Evolutionary conservation across 2,113 vertebrate genomes (phyloP).

Genomic region (Potamarius usumacintae): DNA sequence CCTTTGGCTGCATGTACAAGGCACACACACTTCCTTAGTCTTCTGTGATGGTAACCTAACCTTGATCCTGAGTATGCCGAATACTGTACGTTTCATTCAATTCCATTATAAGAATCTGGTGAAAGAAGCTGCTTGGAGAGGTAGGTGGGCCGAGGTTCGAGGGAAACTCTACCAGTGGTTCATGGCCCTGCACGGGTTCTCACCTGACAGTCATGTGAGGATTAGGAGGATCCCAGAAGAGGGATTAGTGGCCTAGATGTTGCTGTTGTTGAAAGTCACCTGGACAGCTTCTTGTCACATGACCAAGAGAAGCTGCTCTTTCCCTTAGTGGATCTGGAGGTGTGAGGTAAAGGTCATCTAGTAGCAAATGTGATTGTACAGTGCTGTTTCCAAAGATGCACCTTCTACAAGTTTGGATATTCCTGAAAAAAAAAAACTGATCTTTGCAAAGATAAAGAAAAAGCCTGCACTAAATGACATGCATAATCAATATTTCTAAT

Average conservation of each 20-base stretch:
- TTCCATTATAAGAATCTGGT: neutral
- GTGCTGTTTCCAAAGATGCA: neutral
- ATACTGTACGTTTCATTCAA: neutral
- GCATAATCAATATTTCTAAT: neutral
- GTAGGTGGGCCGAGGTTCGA: conserved; percentile 14
- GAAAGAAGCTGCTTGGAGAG: conserved; percentile 8
- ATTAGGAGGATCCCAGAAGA: conserved; percentile 44
- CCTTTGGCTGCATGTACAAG: neutral
- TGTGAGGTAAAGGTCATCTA: conserved; percentile 19
- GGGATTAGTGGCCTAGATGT: conserved; percentile 41
- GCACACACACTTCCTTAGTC: neutral
- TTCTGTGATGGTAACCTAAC: neutral
- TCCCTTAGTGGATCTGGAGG: conserved; percentile 21
- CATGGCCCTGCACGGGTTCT: conserved; percentile 1
- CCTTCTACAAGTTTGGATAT: neutral
- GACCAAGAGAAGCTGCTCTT: conserved; percentile 33
- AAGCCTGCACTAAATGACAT: neutral
- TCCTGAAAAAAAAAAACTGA: neutral
- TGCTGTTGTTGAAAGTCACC: conserved; percentile 32
- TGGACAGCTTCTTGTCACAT: conserved; percentile 32
- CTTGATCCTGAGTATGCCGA: neutral
- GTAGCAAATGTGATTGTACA: neutral
- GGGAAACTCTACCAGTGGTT: conserved; percentile 13
- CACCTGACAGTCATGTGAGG: conserved; percentile 45
- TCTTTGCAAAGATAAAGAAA: neutral